phyloP scores from a whole-genome alignment of 1,140 invertebrate species.

The Leptonema lineaticorne region DNA sequence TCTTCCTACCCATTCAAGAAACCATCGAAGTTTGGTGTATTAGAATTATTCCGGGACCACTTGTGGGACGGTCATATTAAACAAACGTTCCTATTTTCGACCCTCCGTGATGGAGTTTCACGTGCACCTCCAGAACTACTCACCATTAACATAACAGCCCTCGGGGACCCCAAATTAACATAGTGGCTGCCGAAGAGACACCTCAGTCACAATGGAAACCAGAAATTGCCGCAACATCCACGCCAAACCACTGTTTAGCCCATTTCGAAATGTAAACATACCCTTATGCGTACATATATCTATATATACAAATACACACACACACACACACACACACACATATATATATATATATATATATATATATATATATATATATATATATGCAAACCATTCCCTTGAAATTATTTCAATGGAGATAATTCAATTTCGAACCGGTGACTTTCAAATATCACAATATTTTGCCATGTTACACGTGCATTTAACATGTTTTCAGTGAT shows the following conservation, averaged over 20 bases:
- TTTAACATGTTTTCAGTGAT: no score
- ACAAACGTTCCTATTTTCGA: background rate
- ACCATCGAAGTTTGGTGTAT: background rate
- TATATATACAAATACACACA: no score
- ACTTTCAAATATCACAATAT: no score
- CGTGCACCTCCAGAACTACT: background rate
- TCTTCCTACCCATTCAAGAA: background rate
- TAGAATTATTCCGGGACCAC: background rate
- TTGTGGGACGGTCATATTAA: slow-evolving; percentile 13
- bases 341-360: no score
- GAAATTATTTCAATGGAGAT: no score
- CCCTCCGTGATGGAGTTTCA: no score
- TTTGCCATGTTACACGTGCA: no score
- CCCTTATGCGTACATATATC: background rate
- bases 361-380: no score
- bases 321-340: no score
- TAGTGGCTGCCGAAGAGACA: background rate
- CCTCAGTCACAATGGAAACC: background rate
- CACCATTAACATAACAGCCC: slow-evolving; percentile 21
- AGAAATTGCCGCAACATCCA: background rate
- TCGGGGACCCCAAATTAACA: slow-evolving; percentile 5
- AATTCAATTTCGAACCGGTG: no score
- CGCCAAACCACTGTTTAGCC: background rate
- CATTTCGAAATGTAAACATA: background rate
- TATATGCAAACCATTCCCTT: no score